Evolutionary conservation across 2,888 invertebrate genomes (phyloP), one percentile per base, ranked within the genome.

Genomic region (Ferrisia virgata): DNA sequence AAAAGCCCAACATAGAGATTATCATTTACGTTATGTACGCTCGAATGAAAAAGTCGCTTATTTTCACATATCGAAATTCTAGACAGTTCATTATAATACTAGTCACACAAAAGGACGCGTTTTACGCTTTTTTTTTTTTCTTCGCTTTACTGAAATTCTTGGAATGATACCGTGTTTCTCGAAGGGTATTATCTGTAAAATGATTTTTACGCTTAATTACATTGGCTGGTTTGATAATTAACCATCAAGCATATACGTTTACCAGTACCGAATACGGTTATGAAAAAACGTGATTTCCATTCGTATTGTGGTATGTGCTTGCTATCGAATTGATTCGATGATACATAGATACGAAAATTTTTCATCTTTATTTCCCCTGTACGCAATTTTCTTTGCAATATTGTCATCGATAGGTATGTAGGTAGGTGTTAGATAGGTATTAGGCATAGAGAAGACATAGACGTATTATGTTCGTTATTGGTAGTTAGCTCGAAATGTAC

Each of bases 1-100:
- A 33, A 69, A 33, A 69, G 69, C 13, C 18, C 31, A n/a, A 36
- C 36, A 76, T 76, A 80, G 31, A n/a, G 82, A 39, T 36, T 82
- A 82, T 82, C 82, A 64, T 82, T 82, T 82, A 64, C 64, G 53
- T 82, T 82, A 64, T 82, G 64, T 58, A 82, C 82, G 82, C 82
- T 82, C 69, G 82, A 82, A 82, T 58, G 64, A 39, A 82, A 82
- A 82, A 64, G 82, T 64, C 82, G 36, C 58, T 36, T 82, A 82
- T 82, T 82, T 82, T 82, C 82, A 82, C 33, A 82, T 82, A 64
- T 82, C 39, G 22, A 58, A 82, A 82, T 53, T 36, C 22, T 36
- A 82, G 82, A 82, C 82, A 82, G 82, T 82, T 82, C 82, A 64
- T 82, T 82, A 82, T 64, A 76, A 76, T 76, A 36, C 72, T 76